Evolutionary conservation across 2,113 vertebrate genomes (phyloP), one percentile per base, ranked within the genome.

Genomic region (Hoplias malabaricus): DNA sequence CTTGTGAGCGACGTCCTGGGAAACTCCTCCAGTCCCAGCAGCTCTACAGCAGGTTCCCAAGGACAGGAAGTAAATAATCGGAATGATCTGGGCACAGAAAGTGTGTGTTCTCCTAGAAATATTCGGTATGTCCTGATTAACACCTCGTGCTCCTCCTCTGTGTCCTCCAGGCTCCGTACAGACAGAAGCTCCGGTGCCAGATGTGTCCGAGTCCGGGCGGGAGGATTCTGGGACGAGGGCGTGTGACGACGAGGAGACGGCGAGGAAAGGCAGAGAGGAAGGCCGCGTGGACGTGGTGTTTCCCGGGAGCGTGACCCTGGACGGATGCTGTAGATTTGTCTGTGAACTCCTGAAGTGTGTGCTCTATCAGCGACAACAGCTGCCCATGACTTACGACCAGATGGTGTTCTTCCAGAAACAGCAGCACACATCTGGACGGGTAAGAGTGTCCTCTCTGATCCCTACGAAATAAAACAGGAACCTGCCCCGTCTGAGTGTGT

Each of bases 311-410:
- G 94, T 98, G 40, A 95, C 93, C 25, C 93, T 92, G 48, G 94
- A 95, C 13, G 92, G 92, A 83, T 97, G 95, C 86, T 97, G 92
- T 84, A 90, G 89, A 19, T 96, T 99, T 14, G 93, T 95, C 42
- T 95, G 95, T 14, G 97, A 98, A 85, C 92, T 99, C 27, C 90
- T 99, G 19, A 98, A 98, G 83, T 96, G 95, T 73, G 85, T 98
- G 75, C 92, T 98, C 75, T 94, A 97, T 87, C 96, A 98, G 86
- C 92, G 97, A 48, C 96, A 97, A 78, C 98, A 99, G 77, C 92
- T 99, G 1, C 98, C 97, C 40, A 93, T 98, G 90, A 96, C 96
- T 0, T 99, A 96, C 14, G 95, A 97, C 71, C 96, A 99, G 83
- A 93, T 99, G 16, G 87, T 92, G 5, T 91, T 87, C 82, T 95